Conservation (phyloP, 2,113 vertebrate genomes). For the Peromyscus californicus region DNA sequence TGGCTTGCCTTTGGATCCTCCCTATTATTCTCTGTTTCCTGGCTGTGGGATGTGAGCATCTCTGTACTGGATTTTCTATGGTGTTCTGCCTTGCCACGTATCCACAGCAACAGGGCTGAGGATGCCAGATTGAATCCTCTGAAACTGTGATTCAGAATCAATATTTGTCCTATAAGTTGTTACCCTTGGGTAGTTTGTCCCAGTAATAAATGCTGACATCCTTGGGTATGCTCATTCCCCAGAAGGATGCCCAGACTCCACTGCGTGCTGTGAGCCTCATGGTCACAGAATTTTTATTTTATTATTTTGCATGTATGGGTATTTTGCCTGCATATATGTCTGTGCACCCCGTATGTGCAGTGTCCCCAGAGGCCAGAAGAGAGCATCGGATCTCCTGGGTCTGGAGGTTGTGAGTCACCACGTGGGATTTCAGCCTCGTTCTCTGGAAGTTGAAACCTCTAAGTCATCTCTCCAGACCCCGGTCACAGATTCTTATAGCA, state of each 20-base stretch:
- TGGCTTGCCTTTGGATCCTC: not conserved
- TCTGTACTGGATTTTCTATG: not conserved
- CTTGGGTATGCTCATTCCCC: not conserved
- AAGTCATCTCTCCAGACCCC: not conserved
- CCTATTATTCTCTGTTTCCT: not conserved
- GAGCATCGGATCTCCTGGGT: not conserved
- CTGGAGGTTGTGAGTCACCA: not conserved
- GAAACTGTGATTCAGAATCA: not conserved
- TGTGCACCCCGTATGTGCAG: not conserved
- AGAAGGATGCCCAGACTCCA: not conserved
- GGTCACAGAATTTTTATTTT: not conserved
- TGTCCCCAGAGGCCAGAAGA: not conserved
- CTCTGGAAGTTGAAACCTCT: not conserved
- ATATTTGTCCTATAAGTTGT: not conserved
- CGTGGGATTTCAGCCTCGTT: not conserved
- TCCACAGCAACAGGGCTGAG: no score
- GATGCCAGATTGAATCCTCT: not conserved
- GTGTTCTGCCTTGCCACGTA: not conserved
- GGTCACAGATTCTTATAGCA: not conserved
- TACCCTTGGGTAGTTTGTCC: not conserved
- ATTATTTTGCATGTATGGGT: not conserved
- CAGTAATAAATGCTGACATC: not conserved
- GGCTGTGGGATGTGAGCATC: not conserved
- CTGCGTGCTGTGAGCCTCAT: not conserved
- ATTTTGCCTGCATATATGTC: not conserved